Base-by-base conservation (phyloP, 2,113 vertebrate species). In the Oryzias celebensis region DNA sequence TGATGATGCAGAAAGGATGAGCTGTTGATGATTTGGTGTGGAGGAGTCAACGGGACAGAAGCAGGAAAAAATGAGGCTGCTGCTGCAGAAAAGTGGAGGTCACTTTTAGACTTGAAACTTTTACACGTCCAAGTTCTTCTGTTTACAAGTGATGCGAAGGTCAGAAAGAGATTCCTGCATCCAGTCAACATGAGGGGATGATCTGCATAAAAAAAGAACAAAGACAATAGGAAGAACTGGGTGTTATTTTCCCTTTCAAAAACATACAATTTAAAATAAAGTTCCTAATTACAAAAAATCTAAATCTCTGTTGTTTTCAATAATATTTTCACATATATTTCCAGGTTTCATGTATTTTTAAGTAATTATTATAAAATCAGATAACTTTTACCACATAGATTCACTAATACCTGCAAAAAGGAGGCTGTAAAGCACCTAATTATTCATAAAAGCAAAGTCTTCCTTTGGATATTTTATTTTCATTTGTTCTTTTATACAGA, bases 121-220 rank as follows among this genome's bases (percentile, higher is more conserved):
- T 15, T 52, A 7, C 61, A 51, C 12, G 23, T 51, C 41, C 48
- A 52, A 58, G 53, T 18, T 53, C 48, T 56, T 60, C 17, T 68
- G 58, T 16, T 49, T 36, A 24, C 53, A 59, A 76, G 50, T 12
- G 20, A 60, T 8, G 75, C 24, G 41, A 82, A 46, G 48, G 68
- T 83, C 68, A 65, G 23, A 46, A 75, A 74, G 24, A 69, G 50
- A 22, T 44, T 80, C 61, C 69, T 80, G 52, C 61, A 80, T 62
- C 67, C 62, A 61, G 60, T 50, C 68, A 83, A 69, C 90, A 91
- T 91, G 65, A 64, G 86, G 57, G 28, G 42, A 64, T 24, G 68
- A 36, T 78, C 90, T 89, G 78, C 22, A 49, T 42, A 14, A 52
- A 52, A 52, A 4, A 26, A 3, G 44, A 26, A 31, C 16, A 3